These are phyloP conservation scores for crab-eating macaque (Macaca fascicularis) DNA, from an alignment of 2,113 vertebrate species.

Conservation along the genomic window T2T-MFA8v1.1 NC_088393.1:7260001-7260500, in stretches of 20 bases:
- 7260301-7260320: slow-evolving; percentile 89
- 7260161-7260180: slow-evolving; percentile 95
- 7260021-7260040: not conserved
- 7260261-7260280: slow-evolving; percentile 23
- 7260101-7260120: slow-evolving; percentile 92
- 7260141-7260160: slow-evolving; percentile 91
- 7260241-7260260: slow-evolving; percentile 72
- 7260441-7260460: slow-evolving; percentile 34
- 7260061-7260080: slow-evolving; percentile 93
- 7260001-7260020: not conserved
- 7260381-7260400: not conserved
- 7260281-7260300: slow-evolving; percentile 92
- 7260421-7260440: slow-evolving; percentile 48
- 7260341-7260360: slow-evolving; percentile 83
- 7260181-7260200: not conserved
- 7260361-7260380: not conserved
- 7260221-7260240: not conserved
- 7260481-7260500: slow-evolving; percentile 12
- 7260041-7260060: not conserved
- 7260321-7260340: slow-evolving; percentile 91
- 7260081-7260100: slow-evolving; percentile 90
- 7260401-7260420: not conserved
- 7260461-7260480: not conserved
- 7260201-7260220: not conserved
- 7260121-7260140: slow-evolving; percentile 91